A percentile compares a stretch with the other conserved stretches of the same genome.
Conservation (phyloP, 2,797 vertebrate genomes). For the Neosalanx taihuensis region DNA sequence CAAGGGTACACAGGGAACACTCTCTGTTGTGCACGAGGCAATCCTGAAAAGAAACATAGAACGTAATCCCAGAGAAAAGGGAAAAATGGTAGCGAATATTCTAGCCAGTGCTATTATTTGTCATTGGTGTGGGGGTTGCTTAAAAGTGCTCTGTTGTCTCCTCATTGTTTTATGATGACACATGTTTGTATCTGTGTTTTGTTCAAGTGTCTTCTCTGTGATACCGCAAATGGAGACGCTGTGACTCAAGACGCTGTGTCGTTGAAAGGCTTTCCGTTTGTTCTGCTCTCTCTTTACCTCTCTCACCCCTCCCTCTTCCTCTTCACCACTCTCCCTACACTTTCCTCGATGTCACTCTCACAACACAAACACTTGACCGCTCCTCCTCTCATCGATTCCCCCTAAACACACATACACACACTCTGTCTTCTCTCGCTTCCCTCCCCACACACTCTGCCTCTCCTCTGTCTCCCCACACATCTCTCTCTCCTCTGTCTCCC, state of each 20-base stretch:
- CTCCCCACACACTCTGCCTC: not conserved
- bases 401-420: not conserved
- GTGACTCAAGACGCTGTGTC: not conserved
- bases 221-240: conserved; percentile 1
- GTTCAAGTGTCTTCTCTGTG: not conserved
- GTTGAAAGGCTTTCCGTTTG: conserved; percentile 15
- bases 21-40: too few relatives aligned
- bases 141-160: too few relatives aligned
- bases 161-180: too few relatives aligned
- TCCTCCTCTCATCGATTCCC: not conserved
- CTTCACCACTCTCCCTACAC: not conserved
- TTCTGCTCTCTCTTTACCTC: conserved; percentile 25
- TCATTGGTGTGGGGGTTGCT: too few relatives aligned
- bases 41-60: too few relatives aligned
- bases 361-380: not conserved
- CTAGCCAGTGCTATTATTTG: too few relatives aligned
- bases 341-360: not conserved
- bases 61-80: too few relatives aligned
- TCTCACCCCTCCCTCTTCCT: not conserved
- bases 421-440: not conserved
- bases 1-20: conserved; percentile 24
- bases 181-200: not conserved
- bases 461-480: not conserved
- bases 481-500: too few relatives aligned
- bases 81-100: too few relatives aligned